Base-by-base conservation (phyloP, 1,140 invertebrate species). In the Tigriopus japonicus region DNA sequence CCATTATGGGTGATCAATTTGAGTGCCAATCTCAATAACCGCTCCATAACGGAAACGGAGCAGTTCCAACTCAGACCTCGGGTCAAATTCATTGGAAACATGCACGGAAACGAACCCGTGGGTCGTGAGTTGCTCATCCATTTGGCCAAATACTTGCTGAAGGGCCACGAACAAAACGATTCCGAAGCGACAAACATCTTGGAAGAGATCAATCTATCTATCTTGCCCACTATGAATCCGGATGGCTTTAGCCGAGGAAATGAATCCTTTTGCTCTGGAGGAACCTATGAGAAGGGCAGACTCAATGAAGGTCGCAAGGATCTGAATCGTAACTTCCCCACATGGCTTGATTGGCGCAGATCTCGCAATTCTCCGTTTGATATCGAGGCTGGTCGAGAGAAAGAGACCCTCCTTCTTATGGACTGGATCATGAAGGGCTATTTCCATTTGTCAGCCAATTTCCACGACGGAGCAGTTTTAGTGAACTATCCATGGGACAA, bases 401-500 rank as follows among this genome's bases (percentile, higher is more conserved):
- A 74, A 15, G 79, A 80, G 67, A 76, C 77, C 6, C 64, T 67
- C 52, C 75, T 76, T 43, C 71, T 77, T 14, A 77, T 79, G 52
- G 65, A 72, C 42, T 81, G 78, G 79, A 70, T 79, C 24, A 65
- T 76, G 12, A 67, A 68, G n/a, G 69, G 71, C 63, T 76, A 76
- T 23, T 80, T 81, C 70, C 78, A 80, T 6, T 66, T 80, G 21
- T 81, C 79, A 6, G 75, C 77, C 35, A 80, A 80, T 65, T 69
- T 80, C 28, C 78, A 80, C 64, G 79, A 78, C 56, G 78, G 78
- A 6, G 78, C 79, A 64, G 64, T 81, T 6, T 78, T 80, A 14
- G 78, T 76, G 45, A 80, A 80, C 67, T 80, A 80, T 67, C 78
- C 78, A 1, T 81, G 74, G 67, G 78, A 80, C 66, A 70, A 74